Base-by-base conservation (phyloP, 1,140 invertebrate species). In the Lasioglossum albipes region DNA sequence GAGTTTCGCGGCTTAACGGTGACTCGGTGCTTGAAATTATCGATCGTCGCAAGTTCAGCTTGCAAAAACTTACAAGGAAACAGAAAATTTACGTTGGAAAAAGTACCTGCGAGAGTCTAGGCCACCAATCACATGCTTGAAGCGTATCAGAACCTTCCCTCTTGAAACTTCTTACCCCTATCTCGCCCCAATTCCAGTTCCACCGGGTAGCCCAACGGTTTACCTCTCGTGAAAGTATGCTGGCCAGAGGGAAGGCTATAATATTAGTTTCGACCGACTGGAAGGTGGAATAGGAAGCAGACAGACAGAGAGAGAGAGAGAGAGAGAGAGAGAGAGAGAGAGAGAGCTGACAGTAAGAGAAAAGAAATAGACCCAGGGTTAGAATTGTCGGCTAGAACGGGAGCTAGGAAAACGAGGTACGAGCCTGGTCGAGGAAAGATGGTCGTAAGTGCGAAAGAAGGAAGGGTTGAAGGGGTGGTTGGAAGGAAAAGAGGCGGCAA, bases 261-360 rank as follows among this genome's bases (percentile, higher is more conserved):
- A 86, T 87, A 86, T 87, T 86, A 87, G 85, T 85, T 82, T 77
- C 72, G 54, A 57, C 57, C 22, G 20, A 59, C 18, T 59, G 20
- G 57, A n/a, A n/a, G 20, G 7, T n/a, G 57, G 18, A 54, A 54
- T 54, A 54, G 57, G 57, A 59, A 59, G 57, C 20, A n/a, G 57
- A 2, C 18, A 10, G 1, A 16, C 5, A n/a, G 18, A n/a, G 59
- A 76, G 59, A 72, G 75, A 61, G 13, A 57, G 54, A 6, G 77
- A 45, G 22, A 16, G 45, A 13, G 22, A 45, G 57, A 76, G 49
- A 6, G 54, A 13, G 54, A n/a, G 18, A n/a, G 59, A 76, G 59
- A 72, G 42, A 57, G n/a, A n/a, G n/a, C n/a, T 27, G 27, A 1
- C 27, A 61, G 45, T 54, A 9, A 57, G 54, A 6, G 77, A 52